phyloP scores from a whole-genome alignment of 2,113 vertebrate genomes.

The Ranitomeya variabilis region DNA sequence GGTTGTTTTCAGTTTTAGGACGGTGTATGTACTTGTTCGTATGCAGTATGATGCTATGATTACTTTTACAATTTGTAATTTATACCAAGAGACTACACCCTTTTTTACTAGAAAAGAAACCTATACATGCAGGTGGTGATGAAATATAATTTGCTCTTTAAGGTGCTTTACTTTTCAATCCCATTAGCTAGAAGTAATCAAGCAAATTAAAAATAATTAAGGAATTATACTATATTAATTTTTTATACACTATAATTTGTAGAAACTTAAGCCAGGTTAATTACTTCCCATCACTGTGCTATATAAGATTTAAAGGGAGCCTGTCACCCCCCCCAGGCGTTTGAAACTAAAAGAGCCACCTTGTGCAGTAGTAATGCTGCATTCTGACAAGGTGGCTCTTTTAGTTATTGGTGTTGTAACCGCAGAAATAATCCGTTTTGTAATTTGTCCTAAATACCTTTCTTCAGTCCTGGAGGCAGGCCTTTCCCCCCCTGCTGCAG shows the following conservation, averaged over 20 bases:
- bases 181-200: not conserved
- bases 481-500: too few species aligned
- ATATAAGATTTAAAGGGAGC: too few species aligned
- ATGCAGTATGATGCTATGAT: not conserved
- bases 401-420: too few species aligned
- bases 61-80: not conserved
- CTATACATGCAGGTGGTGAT: not conserved
- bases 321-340: too few species aligned
- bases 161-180: slow-evolving; percentile 2
- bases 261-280: not conserved
- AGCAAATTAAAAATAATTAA: slow-evolving; percentile 16
- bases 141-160: not conserved
- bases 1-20: not conserved
- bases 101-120: not conserved
- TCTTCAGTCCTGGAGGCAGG: too few species aligned
- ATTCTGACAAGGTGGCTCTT: too few species aligned
- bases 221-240: not conserved
- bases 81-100: not conserved
- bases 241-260: not conserved
- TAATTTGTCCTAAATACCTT: too few species aligned
- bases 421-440: too few species aligned
- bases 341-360: too few species aligned
- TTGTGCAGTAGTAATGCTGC: too few species aligned
- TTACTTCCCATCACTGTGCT: too few species aligned
- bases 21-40: not conserved